phyloP scores from a whole-genome alignment of 2,113 vertebrate species.

The Pogonocichla stellata region DNA sequence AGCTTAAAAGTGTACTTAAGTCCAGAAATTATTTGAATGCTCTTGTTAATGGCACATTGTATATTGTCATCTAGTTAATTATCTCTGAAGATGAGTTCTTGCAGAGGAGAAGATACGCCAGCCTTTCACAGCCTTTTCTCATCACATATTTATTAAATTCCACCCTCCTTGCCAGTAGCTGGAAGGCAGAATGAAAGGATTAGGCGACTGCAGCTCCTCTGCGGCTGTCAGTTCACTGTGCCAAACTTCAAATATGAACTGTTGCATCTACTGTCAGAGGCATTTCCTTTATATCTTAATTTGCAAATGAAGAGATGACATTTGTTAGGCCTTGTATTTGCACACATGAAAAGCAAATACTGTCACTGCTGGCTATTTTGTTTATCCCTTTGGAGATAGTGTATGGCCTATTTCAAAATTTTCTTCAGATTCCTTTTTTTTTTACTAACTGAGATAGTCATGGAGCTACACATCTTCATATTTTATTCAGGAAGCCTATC shows the following conservation, averaged over 20 bases:
- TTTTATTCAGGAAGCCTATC: slow-evolving; percentile 78
- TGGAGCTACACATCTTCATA: slow-evolving; percentile 71
- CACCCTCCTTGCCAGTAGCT: slow-evolving; percentile 74
- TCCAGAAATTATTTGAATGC: slow-evolving; percentile 81
- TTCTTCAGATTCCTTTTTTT: slow-evolving; percentile 50
- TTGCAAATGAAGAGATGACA: slow-evolving; percentile 87
- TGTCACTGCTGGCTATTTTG: slow-evolving; percentile 78
- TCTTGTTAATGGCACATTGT: slow-evolving; percentile 79
- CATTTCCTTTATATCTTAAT: slow-evolving; percentile 88
- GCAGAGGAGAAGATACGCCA: slow-evolving; percentile 62
- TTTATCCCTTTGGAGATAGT: slow-evolving; percentile 76
- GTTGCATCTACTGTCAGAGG: slow-evolving; percentile 86
- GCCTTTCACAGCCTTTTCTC: slow-evolving; percentile 70
- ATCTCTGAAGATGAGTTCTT: slow-evolving; percentile 79
- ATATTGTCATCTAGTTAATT: slow-evolving; percentile 82
- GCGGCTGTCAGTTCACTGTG: slow-evolving; percentile 81
- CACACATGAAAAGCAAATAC: slow-evolving; percentile 77
- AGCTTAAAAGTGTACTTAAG: slow-evolving; percentile 82
- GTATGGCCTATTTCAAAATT: slow-evolving; percentile 73
- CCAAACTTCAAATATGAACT: slow-evolving; percentile 87
- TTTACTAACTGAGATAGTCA: slow-evolving; percentile 62
- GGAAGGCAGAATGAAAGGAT: slow-evolving; percentile 89
- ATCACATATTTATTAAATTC: slow-evolving; percentile 89
- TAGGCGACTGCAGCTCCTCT: slow-evolving; percentile 78
- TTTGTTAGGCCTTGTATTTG: slow-evolving; percentile 79